Conservation (phyloP, 2,113 vertebrate species). For the Anolis sagrei region DNA sequence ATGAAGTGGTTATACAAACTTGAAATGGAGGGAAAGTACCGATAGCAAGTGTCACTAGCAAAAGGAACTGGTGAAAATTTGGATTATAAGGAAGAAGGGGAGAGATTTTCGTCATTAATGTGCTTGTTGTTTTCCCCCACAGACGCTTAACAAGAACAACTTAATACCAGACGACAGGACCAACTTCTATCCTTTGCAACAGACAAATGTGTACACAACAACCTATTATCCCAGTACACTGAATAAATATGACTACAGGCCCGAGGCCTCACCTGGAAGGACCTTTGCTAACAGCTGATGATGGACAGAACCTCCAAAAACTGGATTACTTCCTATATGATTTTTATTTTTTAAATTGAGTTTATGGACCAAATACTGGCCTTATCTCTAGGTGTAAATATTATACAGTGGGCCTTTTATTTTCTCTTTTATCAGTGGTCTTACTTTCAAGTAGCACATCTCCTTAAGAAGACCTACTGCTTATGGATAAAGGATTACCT, state of each 20-base stretch:
- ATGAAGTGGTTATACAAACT: neutral
- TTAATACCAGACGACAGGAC: conserved; percentile 93
- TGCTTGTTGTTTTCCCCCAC: conserved; percentile 56
- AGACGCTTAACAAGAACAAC: conserved; percentile 99
- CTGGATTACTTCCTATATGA: conserved; percentile 64
- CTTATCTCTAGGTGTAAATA: conserved; percentile 74
- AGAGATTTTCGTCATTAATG: conserved; percentile 35
- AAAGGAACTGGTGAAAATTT: conserved; percentile 48
- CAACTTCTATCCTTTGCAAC: conserved; percentile 94
- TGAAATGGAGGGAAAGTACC: conserved; percentile 55
- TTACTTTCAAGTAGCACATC: conserved; percentile 73
- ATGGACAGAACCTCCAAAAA: conserved; percentile 60
- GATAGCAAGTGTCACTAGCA: conserved; percentile 35
- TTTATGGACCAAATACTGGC: conserved; percentile 72
- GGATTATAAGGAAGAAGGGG: conserved; percentile 43
- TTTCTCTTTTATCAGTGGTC: conserved; percentile 62
- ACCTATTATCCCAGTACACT: conserved; percentile 95
- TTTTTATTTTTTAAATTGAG: conserved; percentile 69
- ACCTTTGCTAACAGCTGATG: conserved; percentile 97
- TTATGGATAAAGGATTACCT: conserved; percentile 42
- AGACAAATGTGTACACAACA: conserved; percentile 97
- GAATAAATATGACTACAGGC: conserved; percentile 94
- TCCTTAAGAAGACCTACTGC: conserved; percentile 64
- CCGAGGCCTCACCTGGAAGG: conserved; percentile 93
- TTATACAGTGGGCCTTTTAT: conserved; percentile 68